These are phyloP conservation scores for Xestia xanthographa DNA, from an alignment of 2,888 invertebrate species.

Conservation along the genomic window DNA sequence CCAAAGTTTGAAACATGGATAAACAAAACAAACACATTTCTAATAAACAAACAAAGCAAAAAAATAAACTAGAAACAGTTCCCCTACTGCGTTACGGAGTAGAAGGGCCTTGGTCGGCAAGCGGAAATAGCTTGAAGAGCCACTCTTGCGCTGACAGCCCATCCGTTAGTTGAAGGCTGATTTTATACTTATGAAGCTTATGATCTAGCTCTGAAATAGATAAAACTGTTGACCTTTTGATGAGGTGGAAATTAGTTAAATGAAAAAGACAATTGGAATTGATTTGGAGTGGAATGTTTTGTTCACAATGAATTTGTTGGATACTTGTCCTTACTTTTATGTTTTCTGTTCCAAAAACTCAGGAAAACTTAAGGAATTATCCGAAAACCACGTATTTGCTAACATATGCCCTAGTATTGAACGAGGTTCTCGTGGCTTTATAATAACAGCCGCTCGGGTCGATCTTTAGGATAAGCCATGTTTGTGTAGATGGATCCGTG, in stretches of 20 bases:
- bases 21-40: slow-evolving; percentile 21
- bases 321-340: no score
- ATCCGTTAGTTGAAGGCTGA: slow-evolving; percentile 49
- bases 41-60: slow-evolving; percentile 29
- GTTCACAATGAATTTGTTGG: neutral
- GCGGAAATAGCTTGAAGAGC: slow-evolving; percentile 70
- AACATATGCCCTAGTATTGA: no score
- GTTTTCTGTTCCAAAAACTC: no score
- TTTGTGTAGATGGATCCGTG: no score
- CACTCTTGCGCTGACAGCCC: slow-evolving; percentile 61
- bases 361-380: no score
- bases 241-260: neutral
- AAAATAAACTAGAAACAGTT: slow-evolving; percentile 39
- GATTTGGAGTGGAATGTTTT: neutral
- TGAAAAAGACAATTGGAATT: neutral
- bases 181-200: slow-evolving; percentile 39
- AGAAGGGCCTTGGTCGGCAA: slow-evolving; percentile 66
- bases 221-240: slow-evolving; percentile 1
- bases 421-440: no score
- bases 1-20: no score
- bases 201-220: slow-evolving; percentile 22
- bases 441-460: no score
- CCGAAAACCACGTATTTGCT: neutral
- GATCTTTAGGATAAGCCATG: no score
- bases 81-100: slow-evolving; percentile 34